Evolutionary conservation across 2,113 vertebrate genomes (phyloP).

Genomic region (Erythrocercus mccallii): DNA sequence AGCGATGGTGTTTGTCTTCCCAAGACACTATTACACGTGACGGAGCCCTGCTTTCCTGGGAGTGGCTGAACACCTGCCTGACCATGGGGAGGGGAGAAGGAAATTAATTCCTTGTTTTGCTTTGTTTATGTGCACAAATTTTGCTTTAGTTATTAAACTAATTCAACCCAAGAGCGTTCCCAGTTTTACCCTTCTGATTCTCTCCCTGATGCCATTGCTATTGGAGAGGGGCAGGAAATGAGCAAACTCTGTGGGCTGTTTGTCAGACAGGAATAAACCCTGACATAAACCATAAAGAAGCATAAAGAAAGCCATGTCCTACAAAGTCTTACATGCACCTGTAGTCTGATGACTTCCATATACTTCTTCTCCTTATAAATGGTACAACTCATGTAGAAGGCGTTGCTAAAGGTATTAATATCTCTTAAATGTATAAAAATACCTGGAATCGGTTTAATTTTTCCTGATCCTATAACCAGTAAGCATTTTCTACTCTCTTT

Average conservation of each 20-base stretch:
- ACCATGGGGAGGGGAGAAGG: not conserved
- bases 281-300: not conserved
- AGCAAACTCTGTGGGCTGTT: not conserved
- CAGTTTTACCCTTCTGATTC: not conserved
- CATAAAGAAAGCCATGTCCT: not conserved
- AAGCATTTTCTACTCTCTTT: not conserved
- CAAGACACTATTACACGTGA: accelerated
- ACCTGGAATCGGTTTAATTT: not conserved
- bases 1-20: not conserved
- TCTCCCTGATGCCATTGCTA: not conserved
- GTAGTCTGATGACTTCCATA: not conserved
- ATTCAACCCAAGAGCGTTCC: accelerated
- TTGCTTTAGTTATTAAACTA: not conserved
- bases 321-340: not conserved
- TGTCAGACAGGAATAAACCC: not conserved
- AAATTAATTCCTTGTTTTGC: not conserved
- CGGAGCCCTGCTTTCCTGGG: not conserved
- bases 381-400: not conserved
- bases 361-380: not conserved
- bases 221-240: not conserved
- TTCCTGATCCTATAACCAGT: not conserved
- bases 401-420: not conserved
- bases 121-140: not conserved
- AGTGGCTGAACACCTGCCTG: not conserved
- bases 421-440: not conserved